Evolutionary conservation across 2,888 invertebrate species (phyloP), one percentile per base, ranked within the genome.

Genomic region (Corbicula japonica): DNA sequence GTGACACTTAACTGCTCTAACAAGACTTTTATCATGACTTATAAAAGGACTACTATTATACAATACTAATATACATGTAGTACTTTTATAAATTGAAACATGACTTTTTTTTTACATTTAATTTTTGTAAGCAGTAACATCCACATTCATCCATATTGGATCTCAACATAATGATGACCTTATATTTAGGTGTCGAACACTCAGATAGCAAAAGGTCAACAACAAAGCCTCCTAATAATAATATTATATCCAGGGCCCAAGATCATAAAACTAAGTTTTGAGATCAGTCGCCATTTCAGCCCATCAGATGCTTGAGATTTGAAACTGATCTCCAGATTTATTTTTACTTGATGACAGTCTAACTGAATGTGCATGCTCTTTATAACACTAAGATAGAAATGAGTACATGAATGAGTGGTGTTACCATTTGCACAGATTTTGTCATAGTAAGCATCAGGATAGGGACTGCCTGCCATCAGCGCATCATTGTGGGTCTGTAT

Each of bases 401-500:
- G 28, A 4, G 26, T 12, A 21, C 21, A 52, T 52, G 52, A 6
- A 26, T 38, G 8, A 38, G 8, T 15, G n/a, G 2, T 26, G 28
- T 70, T 83, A 90, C 92, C 92, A 34, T 80, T 76, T 54, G 73
- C 84, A 83, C 92, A 93, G 8, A 88, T 12, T 34, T 63, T 48
- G n/a, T 85, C 80, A 72, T 91, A 93, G 82, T 84, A 92, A 0
- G 92, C 76, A 77, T 93, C 93, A 28, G 93, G 92, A 69, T 91
- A 93, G 5, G 92, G 88, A 60, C 83, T 88, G 8, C 92, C 92
- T 35, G 89, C 92, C 76, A 92, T 88, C 63, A 92, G 87, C 0
- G 92, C 92, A 89, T 92, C 92, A 58, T 84, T 88, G 70, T 93
- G 89, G 68, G 87, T 86, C 54, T 56, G 41, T 32, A 91, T 71